These are phyloP conservation scores for Terebella lapidaria DNA, from an alignment of 2,888 invertebrate species.

Conservation along the genomic window DNA sequence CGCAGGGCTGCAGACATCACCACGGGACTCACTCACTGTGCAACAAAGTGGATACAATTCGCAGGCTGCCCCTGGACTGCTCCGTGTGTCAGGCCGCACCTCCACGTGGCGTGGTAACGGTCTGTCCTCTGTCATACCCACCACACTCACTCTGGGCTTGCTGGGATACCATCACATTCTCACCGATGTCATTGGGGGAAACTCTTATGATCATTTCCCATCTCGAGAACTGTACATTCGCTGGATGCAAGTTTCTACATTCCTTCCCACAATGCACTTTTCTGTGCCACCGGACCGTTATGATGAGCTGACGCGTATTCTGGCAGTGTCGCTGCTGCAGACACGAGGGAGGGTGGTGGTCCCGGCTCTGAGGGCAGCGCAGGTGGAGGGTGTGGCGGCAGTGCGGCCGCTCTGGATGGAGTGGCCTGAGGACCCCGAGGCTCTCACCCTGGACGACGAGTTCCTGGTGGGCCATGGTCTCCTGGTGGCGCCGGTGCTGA, in stretches of 20 bases:
- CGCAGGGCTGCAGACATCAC: not conserved
- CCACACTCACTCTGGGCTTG: constrained; percentile 9
- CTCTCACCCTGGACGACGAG: constrained; percentile 74
- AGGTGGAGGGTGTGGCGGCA: constrained; percentile 60
- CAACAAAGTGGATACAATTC: constrained; percentile 7
- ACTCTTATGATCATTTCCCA: constrained; percentile 19
- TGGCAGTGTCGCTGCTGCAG: constrained; percentile 24
- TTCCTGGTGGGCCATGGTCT: constrained; percentile 85
- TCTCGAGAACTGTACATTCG: constrained; percentile 61
- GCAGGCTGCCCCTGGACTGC: constrained; percentile 3
- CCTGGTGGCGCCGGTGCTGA: constrained; percentile 82
- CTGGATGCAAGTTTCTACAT: constrained; percentile 82
- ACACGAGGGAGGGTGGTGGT: constrained; percentile 9
- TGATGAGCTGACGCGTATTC: constrained; percentile 28
- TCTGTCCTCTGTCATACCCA: constrained; percentile 8
- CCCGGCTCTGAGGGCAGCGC: constrained; percentile 7
- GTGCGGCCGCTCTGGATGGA: constrained; percentile 84
- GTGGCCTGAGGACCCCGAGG: constrained; percentile 70
- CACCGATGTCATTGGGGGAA: constrained; percentile 14
- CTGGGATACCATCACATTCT: constrained; percentile 13
- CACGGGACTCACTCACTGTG: not conserved
- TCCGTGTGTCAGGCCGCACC: constrained; percentile 3
- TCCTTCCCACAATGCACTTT: constrained; percentile 86
- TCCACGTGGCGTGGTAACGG: constrained; percentile 14
- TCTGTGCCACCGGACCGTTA: constrained; percentile 60